Base-by-base conservation (phyloP, 2,888 invertebrate species). In the Apodemia duryi region DNA sequence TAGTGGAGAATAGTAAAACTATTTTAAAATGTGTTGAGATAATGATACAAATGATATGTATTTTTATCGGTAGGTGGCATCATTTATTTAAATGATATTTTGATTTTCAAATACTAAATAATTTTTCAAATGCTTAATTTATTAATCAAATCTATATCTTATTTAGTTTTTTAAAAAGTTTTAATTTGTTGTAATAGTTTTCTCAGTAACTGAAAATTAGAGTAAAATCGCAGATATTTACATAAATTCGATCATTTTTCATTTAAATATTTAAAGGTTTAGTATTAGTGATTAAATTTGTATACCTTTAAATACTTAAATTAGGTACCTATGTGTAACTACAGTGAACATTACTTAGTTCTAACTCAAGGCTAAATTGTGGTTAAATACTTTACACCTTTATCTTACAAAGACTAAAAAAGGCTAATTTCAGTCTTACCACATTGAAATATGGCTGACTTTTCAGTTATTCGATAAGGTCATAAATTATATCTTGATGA, bases 401-500 rank as follows among this genome's bases (percentile, higher is more conserved):
- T 60, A 60, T 60, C 57, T 13, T n/a, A 4, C 35, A 13, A 32
- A 35, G 35, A n/a, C 57, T 60, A 60, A 13, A n/a, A 32, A 32
- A 1, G 35, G 35, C 11, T 46, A 51, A 65, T 41, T 52, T 52
- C 35, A 52, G 3, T 35, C 52, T 65, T 62, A 65, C 38, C 0
- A 0, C 21, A 21, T 38, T 29, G 51, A 29, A 61, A 61, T 64
- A 64, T 61, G 64, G 35, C 7, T 49, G 51, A 35, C 21, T 61
- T 64, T 64, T 49, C 35, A 64, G 46, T 61, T 38, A 61, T 62
- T n/a, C 29, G 57, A 68, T 10, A 68, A 74, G 72, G 76, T 80
- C 78, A 74, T 67, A 49, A 62, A 66, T 73, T 65, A 70, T 68
- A 69, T 38, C 35, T 69, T 65, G 69, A 71, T 71, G 63, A 63